phyloP scores from a whole-genome alignment of 2,888 invertebrate species.

The Digitonthophagus gazella region DNA sequence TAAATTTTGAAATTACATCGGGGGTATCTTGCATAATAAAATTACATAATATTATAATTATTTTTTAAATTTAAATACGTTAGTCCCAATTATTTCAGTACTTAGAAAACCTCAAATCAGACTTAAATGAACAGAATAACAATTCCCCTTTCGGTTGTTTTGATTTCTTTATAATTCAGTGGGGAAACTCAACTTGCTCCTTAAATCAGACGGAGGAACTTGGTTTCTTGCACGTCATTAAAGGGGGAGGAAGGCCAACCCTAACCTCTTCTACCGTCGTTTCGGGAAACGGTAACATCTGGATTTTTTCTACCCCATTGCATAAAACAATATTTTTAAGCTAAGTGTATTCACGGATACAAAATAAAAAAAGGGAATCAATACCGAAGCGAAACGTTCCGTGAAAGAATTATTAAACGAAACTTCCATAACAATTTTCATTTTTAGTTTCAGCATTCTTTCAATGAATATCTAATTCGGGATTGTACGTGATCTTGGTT shows the following conservation, averaged over 20 bases:
- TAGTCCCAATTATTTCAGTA: too few species aligned
- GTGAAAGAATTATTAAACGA: background rate
- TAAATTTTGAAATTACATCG: background rate
- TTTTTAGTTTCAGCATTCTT: background rate
- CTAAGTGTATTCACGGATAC: background rate
- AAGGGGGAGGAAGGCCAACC: conserved; percentile 22
- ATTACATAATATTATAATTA: too few species aligned
- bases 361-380: background rate
- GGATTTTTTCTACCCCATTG: conserved; percentile 14
- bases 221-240: conserved; percentile 23
- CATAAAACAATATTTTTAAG: background rate
- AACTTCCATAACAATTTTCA: background rate
- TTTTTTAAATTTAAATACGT: too few species aligned
- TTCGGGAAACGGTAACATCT: conserved; percentile 22
- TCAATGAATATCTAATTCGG: background rate
- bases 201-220: conserved; percentile 16
- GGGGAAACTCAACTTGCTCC: background rate
- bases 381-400: background rate
- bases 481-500: background rate
- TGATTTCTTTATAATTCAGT: background rate
- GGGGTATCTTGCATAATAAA: too few species aligned
- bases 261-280: conserved; percentile 4
- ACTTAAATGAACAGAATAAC: too few species aligned
- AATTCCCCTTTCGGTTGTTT: too few species aligned
- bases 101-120: too few species aligned